Conservation (phyloP, 1,140 invertebrate species). For the Monomorium pharaonis region DNA sequence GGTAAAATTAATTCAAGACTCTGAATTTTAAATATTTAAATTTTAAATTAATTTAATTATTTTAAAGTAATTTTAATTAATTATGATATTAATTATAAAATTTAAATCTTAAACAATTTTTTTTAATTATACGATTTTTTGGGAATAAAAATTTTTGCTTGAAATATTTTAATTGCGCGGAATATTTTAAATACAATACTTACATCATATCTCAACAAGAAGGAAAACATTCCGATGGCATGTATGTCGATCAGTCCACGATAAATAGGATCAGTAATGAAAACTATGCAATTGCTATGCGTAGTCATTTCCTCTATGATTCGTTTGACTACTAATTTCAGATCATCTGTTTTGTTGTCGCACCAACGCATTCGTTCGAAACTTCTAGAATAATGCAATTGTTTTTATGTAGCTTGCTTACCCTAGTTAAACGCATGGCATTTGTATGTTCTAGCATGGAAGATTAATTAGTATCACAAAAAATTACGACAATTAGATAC, state of each 20-base stretch:
- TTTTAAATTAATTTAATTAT: too few species aligned
- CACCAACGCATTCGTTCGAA: conserved; percentile 83
- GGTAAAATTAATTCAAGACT: neutral
- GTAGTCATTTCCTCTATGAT: conserved; percentile 76
- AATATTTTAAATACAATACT: conserved; percentile 12
- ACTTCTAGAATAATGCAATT: neutral
- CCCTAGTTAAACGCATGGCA: too few species aligned
- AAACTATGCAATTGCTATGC: conserved; percentile 76
- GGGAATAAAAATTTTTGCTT: neutral
- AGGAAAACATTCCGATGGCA: conserved; percentile 16
- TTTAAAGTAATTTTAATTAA: too few species aligned
- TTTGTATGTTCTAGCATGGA: too few species aligned
- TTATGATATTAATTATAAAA: neutral
- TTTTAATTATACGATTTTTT: neutral
- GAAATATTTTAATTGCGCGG: neutral
- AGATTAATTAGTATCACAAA: neutral
- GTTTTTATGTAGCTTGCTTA: too few species aligned
- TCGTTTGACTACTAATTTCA: conserved; percentile 71
- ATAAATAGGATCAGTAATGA: conserved; percentile 78
- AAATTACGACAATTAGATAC: neutral
- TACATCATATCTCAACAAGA: conserved; percentile 75
- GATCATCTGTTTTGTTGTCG: conserved; percentile 72
- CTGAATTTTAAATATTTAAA: neutral
- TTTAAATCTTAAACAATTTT: neutral
- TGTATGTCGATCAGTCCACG: conserved; percentile 64